Percentiles rank a stretch among this genome's conserved stretches.
These are phyloP conservation scores for Pinctada fucata DNA, from an alignment of 2,888 invertebrate genomes.

Conservation along the genomic window DNA sequence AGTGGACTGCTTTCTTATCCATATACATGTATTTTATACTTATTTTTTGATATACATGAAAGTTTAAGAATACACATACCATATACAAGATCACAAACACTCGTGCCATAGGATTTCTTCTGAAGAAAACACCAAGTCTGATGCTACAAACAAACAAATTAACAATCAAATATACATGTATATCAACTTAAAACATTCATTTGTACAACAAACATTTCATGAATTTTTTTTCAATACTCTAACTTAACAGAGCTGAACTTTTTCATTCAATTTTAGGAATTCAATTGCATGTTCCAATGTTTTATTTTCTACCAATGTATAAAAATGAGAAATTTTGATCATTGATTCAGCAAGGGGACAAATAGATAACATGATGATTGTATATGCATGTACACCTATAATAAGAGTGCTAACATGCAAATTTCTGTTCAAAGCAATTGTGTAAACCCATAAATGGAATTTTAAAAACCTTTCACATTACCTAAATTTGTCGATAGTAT, in stretches of 20 bases:
- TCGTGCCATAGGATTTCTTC: constrained; percentile 89
- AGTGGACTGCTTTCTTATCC: neutral
- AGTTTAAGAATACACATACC: constrained; percentile 76
- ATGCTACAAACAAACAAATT: constrained; percentile 79
- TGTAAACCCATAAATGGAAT: no score
- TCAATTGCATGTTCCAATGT: no score
- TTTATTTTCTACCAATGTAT: no score
- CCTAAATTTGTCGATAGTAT: constrained; percentile 85
- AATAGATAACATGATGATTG: no score
- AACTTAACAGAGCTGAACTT: no score
- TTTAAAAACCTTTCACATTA: constrained; percentile 42
- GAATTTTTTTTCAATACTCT: neutral
- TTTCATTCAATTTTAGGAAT: no score
- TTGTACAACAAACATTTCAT: neutral
- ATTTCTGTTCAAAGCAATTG: no score
- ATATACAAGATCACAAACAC: constrained; percentile 91
- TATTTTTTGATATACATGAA: neutral
- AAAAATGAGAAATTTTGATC: no score
- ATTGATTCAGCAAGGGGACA: no score
- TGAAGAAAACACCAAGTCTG: constrained; percentile 86
- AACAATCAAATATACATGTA: no score
- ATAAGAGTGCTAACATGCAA: no score
- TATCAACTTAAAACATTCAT: neutral
- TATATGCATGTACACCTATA: no score
- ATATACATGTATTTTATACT: neutral